Conservation (phyloP, 2,797 vertebrate species). For the Chrysocyon brachyurus region DNA sequence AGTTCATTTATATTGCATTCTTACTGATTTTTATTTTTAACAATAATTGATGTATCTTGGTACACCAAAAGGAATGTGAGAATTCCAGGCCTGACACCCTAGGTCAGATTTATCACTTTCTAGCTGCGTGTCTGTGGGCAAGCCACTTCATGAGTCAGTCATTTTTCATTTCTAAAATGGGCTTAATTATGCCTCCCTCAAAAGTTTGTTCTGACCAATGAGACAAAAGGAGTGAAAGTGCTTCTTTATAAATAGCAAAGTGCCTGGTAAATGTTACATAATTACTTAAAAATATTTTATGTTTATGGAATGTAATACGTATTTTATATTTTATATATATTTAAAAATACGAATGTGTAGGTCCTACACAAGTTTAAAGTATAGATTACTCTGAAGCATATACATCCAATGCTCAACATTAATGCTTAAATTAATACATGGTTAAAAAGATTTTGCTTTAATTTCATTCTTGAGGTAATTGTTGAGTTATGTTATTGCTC, state of each 20-base stretch:
- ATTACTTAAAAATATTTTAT: not conserved
- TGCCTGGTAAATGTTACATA: not conserved
- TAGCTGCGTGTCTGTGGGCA: not conserved
- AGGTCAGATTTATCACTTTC: not conserved
- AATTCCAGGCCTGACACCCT: not conserved
- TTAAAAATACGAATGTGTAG: not conserved
- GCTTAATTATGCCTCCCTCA: not conserved
- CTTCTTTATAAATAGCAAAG: not conserved
- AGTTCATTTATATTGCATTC: not conserved
- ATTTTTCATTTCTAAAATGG: not conserved
- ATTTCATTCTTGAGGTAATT: not conserved
- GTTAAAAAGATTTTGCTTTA: not conserved
- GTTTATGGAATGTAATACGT: not conserved
- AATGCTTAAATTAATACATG: not conserved
- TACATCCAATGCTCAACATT: not conserved
- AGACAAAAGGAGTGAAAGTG: not conserved
- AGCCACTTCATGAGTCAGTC: not conserved
- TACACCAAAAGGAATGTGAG: not conserved
- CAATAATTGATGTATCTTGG: not conserved
- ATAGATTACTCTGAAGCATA: not conserved
- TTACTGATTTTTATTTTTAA: not conserved
- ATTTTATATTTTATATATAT: not conserved
- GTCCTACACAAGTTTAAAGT: not conserved
- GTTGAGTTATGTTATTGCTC: not conserved
- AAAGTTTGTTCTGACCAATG: not conserved